phyloP scores from a whole-genome alignment of 2,113 vertebrate genomes.

The Burhinus bistriatus region DNA sequence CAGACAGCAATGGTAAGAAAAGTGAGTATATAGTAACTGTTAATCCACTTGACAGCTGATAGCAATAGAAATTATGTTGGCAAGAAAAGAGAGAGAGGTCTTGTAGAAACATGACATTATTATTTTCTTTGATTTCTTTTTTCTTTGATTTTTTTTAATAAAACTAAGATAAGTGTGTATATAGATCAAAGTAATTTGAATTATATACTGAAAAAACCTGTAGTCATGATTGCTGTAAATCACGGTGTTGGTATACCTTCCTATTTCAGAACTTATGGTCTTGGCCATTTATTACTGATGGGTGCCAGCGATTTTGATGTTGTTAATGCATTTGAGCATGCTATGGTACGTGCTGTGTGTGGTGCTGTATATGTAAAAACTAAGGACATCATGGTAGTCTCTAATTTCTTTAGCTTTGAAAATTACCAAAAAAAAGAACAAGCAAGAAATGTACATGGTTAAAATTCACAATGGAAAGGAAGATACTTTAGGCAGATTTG shows the following conservation, averaged over 20 bases:
- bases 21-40: conserved; percentile 1
- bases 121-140: neutral
- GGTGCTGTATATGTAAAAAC: neutral
- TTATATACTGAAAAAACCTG: neutral
- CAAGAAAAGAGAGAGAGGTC: neutral
- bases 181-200: conserved; percentile 16
- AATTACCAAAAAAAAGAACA: conserved; percentile 16
- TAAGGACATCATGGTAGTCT: neutral
- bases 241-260: neutral
- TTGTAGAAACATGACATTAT: neutral
- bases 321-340: neutral
- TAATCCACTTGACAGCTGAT: conserved; percentile 39
- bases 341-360: neutral
- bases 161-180: neutral
- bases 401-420: conserved; percentile 39
- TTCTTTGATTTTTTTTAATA: neutral
- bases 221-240: neutral
- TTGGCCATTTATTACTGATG: neutral
- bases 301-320: neutral
- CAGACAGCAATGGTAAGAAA: conserved; percentile 5
- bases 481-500: conserved; percentile 17
- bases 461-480: neutral
- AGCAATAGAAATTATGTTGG: neutral
- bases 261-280: neutral
- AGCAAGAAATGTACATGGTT: neutral